phyloP scores from a whole-genome alignment of 2,113 vertebrate genomes.

The Synchiropus splendidus region DNA sequence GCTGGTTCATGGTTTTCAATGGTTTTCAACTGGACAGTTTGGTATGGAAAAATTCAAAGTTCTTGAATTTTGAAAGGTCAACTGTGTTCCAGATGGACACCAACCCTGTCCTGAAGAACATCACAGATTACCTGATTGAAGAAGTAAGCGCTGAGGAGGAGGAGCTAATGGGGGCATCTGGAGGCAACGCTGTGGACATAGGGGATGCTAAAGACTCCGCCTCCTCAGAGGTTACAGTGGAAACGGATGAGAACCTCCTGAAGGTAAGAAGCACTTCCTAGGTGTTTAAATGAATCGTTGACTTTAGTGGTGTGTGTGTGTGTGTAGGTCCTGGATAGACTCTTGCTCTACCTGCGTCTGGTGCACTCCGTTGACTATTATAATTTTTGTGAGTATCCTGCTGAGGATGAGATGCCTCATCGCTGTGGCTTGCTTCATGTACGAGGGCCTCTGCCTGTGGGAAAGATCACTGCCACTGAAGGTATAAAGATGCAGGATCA shows the following conservation, averaged over 20 bases:
- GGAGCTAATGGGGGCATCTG: constrained; percentile 74
- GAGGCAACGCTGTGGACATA: constrained; percentile 33
- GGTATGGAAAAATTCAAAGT: no score
- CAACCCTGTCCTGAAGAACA: constrained; percentile 82
- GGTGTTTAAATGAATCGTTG: not conserved
- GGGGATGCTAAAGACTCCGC: constrained; percentile 76
- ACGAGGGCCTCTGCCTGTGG: constrained; percentile 77
- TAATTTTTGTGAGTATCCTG: constrained; percentile 82
- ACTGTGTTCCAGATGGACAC: constrained; percentile 50
- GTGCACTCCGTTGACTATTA: constrained; percentile 89
- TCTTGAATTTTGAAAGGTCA: not conserved
- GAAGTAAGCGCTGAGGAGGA: constrained; percentile 88
- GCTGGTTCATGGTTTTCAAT: no score
- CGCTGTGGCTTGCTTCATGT: constrained; percentile 88
- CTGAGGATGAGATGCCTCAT: constrained; percentile 90
- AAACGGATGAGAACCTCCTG: constrained; percentile 79
- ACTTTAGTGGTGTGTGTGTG: not conserved
- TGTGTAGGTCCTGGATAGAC: constrained; percentile 77
- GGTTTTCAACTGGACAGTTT: no score
- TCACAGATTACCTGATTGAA: constrained; percentile 86
- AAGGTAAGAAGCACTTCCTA: constrained; percentile 62
- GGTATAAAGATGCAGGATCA: no score
- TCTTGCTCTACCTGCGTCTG: constrained; percentile 82
- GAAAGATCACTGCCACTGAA: constrained; percentile 75
- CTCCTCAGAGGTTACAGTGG: constrained; percentile 76